Evolutionary conservation across 2,888 invertebrate genomes (phyloP).

Genomic region (Stenodema calcarata): DNA sequence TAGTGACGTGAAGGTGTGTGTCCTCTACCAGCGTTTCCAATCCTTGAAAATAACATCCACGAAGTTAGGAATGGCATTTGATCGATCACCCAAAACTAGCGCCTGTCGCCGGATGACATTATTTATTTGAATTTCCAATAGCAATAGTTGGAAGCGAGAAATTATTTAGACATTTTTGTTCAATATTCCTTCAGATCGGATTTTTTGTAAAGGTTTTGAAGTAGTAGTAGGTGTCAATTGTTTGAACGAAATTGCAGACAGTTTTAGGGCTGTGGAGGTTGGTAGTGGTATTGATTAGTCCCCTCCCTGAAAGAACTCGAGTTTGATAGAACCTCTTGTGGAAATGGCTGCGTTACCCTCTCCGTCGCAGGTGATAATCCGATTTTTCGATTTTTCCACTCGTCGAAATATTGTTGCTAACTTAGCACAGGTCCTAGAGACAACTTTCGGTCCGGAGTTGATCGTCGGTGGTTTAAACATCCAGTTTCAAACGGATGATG

Average conservation of each 20-base stretch:
- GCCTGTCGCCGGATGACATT: too few relatives aligned
- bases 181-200: too few relatives aligned
- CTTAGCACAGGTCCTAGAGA: background rate
- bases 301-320: conserved; percentile 40
- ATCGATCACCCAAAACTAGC: too few relatives aligned
- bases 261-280: background rate
- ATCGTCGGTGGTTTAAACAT: background rate
- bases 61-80: too few relatives aligned
- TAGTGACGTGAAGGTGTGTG: too few relatives aligned
- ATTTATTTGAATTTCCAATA: too few relatives aligned
- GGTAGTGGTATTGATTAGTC: conserved; percentile 47
- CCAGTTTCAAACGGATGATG: background rate
- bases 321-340: conserved; percentile 40
- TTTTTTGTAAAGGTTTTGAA: background rate
- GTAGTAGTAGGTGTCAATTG: background rate
- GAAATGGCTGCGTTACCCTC: conserved; percentile 49
- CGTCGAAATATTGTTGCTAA: background rate
- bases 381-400: background rate
- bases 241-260: background rate
- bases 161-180: too few relatives aligned
- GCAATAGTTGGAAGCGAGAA: too few relatives aligned
- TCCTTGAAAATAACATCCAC: too few relatives aligned
- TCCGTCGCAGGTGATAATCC: conserved; percentile 45
- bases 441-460: background rate
- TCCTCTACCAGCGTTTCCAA: too few relatives aligned